Evolutionary conservation across 1,140 invertebrate species (phyloP), one percentile per base, ranked within the genome.

Genomic region (Drosophila bocqueti): DNA sequence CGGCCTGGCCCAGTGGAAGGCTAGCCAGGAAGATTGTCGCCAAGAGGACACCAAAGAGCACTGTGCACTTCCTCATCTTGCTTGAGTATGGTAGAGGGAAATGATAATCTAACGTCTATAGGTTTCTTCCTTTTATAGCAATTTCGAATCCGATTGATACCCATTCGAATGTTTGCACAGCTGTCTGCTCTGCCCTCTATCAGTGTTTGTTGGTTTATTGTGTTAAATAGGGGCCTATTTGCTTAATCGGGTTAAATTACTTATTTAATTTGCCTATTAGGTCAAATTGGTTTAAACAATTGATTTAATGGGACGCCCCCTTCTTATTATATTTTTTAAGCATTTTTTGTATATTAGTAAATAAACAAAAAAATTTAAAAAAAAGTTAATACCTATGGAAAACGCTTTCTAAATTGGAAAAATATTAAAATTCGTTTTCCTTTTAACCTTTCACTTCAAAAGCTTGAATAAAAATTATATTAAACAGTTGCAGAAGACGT

Each of bases 1-100:
- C 55, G 2, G 63, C 63, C 29, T 61, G 40, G n/a, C 58, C 18
- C 7, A 26, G 2, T 0, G 63, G 63, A 3, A 65, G 15, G 13
- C 58, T 21, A 21, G 40, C 40, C 29, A 65, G 2, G 29, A 65
- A 45, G 40, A 67, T 49, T 26, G 64, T 64, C 18, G 46, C 43
- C 34, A 67, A 43, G 15, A 63, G 31, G 2, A 0, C 26, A 11
- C 43, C 34, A 1, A 67, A 26, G 24, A 47, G 31, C 15, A 67
- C 10, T 13, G 34, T 16, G 1, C 24, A 31, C 4, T 63, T 67
- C 2, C 31, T 67, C 64, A 67, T 67, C 7, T 49, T 67, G 3
- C 64, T 49, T n/a, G 10, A 7, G 13, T 6, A 5, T 24, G 10
- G 0, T 11, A 18, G 29, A 26, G 18, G 8, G 13, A 45, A 67